Evolutionary conservation across 2,113 vertebrate genomes (phyloP).

Genomic region (Kryptolebias marmoratus): DNA sequence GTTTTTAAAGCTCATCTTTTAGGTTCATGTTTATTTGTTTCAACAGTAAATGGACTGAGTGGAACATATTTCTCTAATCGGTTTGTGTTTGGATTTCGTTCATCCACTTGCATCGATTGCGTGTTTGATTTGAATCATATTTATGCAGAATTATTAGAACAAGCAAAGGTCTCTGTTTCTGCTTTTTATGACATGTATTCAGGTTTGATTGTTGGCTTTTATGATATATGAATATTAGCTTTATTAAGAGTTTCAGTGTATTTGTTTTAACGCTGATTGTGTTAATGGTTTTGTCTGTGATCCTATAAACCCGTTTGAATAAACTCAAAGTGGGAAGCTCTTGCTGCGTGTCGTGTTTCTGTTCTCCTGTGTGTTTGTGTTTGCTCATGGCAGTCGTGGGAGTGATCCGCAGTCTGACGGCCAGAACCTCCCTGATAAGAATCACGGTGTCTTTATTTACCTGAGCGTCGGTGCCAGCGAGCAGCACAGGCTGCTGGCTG

Average conservation of each 20-base stretch:
- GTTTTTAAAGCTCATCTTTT: too few species aligned
- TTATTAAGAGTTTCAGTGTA: conserved; percentile 18
- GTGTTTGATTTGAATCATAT: too few species aligned
- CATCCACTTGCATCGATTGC: too few species aligned
- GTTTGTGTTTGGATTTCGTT: too few species aligned
- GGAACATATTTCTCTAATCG: too few species aligned
- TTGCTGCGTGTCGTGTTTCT: background rate
- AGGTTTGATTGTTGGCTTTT: conserved; percentile 10
- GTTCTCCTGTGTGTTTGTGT: background rate
- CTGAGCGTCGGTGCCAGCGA: conserved; percentile 10
- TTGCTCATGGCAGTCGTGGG: background rate
- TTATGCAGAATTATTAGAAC: too few species aligned
- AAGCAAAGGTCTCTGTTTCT: too few species aligned
- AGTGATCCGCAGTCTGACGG: conserved; percentile 14
- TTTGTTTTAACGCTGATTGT: conserved; percentile 1
- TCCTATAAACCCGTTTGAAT: conserved; percentile 22
- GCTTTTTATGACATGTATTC: background rate
- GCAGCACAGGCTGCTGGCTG: conserved; percentile 3
- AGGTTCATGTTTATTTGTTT: too few species aligned
- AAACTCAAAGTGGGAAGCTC: conserved; percentile 20
- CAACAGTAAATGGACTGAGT: too few species aligned
- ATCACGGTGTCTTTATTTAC: background rate
- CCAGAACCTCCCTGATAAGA: conserved; percentile 19
- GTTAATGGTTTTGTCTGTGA: conserved; percentile 42
- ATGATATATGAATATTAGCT: conserved; percentile 2